phyloP scores from a whole-genome alignment of 64 coral and sea anemone species.

The Montipora sp. region DNA sequence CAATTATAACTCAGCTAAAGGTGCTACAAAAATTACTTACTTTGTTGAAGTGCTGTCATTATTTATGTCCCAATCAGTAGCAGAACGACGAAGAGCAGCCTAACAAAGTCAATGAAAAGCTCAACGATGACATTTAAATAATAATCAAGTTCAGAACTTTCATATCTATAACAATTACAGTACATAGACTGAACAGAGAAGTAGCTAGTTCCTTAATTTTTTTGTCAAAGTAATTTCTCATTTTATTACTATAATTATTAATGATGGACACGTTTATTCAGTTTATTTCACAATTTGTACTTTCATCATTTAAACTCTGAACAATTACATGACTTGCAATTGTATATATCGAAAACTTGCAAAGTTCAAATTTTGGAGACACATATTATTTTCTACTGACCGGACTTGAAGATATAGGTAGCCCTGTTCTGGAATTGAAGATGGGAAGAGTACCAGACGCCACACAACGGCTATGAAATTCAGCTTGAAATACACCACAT shows the following conservation, averaged over 20 bases:
- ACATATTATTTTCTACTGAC: constrained; percentile 45
- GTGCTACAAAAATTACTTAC: not conserved
- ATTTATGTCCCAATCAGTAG: constrained; percentile 38
- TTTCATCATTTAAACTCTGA: too few species aligned
- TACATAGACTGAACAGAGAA: too few species aligned
- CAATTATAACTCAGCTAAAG: too few species aligned
- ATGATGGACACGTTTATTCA: too few species aligned
- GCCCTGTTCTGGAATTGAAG: constrained; percentile 91
- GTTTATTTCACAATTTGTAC: too few species aligned
- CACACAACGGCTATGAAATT: not conserved
- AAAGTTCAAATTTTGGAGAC: not conserved
- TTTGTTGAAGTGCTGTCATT: not conserved
- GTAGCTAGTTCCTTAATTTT: too few species aligned
- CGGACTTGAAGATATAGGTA: constrained; percentile 96
- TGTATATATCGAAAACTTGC: too few species aligned
- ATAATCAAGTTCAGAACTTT: too few species aligned
- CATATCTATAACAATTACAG: too few species aligned
- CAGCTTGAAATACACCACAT: not conserved
- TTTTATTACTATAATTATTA: too few species aligned
- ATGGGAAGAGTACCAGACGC: constrained; percentile 82
- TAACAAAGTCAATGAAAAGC: not conserved
- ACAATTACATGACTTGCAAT: too few species aligned
- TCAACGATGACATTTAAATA: not conserved
- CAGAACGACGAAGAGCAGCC: constrained; percentile 63
- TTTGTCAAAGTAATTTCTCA: too few species aligned